Evolutionary conservation across 2,113 vertebrate genomes (phyloP), one percentile per base, ranked within the genome.

Genomic region (Perca fluviatilis): DNA sequence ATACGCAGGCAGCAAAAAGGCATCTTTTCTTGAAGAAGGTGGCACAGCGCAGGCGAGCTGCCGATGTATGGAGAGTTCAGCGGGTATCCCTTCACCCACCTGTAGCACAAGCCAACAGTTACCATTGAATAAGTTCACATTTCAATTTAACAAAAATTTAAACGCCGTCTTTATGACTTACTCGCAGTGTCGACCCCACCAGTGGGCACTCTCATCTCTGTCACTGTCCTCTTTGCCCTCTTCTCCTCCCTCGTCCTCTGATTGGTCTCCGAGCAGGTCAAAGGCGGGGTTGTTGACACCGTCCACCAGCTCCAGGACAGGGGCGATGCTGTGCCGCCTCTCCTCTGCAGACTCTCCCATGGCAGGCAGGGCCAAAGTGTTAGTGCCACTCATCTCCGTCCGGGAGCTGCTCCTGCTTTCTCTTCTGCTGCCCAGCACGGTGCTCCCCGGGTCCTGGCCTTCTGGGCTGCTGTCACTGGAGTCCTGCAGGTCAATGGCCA

Each of bases 11-110:
- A 97, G 90, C 96, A 97, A 87, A 96, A 97, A 50, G 95, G 94
- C 92, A 94, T 95, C 87, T 96, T 97, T 77, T 96, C 95, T 82
- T 95, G 95, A 3, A 97, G 92, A 18, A 97, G 95, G 77, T 97
- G 96, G 77, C 96, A 97, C 47, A 97, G 87, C 0, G 96, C 94
- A 15, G 96, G 96, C 1, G 96, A 97, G 88, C 96, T 97, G 66
- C 96, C 96, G 5, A 97, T 97, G 88, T 97, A 97, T 0, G 96
- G 96, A 8, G 96, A 96, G 90, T 96, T 97, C 15, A 95, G 87
- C 1, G 96, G 96, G 82, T 96, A 96, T 5, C 96, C 96, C 74
- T 96, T 97, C 74, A 96, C 95, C 96, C 95, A 96, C 82, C 96
- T 97, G 93, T 30, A 66, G 62, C 56, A 84, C 51, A 86, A 30